These are phyloP conservation scores for Chymomyza procnemis DNA, from an alignment of 2,888 invertebrate species.

Conservation along the genomic window DNA sequence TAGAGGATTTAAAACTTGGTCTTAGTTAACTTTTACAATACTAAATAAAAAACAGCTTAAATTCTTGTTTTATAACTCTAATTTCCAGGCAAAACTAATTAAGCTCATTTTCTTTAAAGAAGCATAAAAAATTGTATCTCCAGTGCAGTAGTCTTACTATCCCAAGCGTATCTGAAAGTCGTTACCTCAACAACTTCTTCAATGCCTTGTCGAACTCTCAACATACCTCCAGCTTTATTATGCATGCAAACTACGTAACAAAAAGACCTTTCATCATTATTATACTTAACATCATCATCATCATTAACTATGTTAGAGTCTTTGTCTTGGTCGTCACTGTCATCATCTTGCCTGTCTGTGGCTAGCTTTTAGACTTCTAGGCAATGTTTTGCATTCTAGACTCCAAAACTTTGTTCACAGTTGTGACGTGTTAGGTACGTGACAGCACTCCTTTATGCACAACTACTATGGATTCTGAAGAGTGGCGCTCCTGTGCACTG, in stretches of 20 bases:
- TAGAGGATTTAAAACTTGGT: too few species aligned
- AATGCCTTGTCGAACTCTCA: background rate
- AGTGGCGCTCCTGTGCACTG: background rate
- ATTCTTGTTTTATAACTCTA: too few species aligned
- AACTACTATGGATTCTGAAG: background rate
- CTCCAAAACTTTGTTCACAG: slow-evolving; percentile 8
- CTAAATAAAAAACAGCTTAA: too few species aligned
- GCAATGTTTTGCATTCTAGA: slow-evolving; percentile 23
- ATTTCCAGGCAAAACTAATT: too few species aligned
- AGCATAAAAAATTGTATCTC: too few species aligned
- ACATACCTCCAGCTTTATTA: slow-evolving; percentile 37
- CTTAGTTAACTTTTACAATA: too few species aligned
- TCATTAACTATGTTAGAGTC: slow-evolving; percentile 2
- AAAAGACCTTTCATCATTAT: slow-evolving; percentile 50
- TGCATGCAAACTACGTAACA: slow-evolving; percentile 61
- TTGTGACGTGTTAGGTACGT: slow-evolving; percentile 2
- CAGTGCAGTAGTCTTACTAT: background rate
- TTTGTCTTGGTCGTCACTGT: slow-evolving; percentile 1
- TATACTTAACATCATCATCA: slow-evolving; percentile 19
- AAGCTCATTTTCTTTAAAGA: too few species aligned
- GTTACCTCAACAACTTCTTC: background rate
- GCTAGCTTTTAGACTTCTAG: background rate
- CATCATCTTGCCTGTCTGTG: slow-evolving; percentile 19
- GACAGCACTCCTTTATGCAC: background rate
- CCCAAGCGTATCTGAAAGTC: background rate